Evolutionary conservation across 2,113 vertebrate genomes (phyloP).

Genomic region (Actenoides lindsayi): DNA sequence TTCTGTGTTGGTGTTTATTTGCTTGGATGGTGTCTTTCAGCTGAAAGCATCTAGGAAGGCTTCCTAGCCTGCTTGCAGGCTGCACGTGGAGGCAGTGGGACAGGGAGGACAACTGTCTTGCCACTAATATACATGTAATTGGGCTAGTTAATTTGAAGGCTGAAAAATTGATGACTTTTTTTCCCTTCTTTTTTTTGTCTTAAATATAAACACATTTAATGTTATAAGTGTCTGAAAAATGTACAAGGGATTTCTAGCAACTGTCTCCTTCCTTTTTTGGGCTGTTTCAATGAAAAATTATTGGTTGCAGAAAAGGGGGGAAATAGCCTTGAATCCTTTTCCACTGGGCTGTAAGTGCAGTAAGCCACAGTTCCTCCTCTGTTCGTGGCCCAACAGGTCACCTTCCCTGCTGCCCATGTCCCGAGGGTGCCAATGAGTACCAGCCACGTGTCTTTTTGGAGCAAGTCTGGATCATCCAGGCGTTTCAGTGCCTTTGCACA

Average conservation of each 20-base stretch:
- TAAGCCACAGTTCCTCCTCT: not conserved
- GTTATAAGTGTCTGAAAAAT: rapidly evolving
- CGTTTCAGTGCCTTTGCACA: not conserved
- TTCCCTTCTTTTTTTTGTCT: not conserved
- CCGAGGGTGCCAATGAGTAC: not conserved
- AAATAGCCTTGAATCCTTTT: not conserved
- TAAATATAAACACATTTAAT: not conserved
- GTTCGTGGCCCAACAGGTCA: not conserved
- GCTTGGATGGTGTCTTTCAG: not conserved
- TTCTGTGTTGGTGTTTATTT: not conserved
- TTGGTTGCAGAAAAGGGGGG: not conserved
- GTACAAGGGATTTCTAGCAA: not conserved
- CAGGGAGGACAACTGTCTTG: not conserved
- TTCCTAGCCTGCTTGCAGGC: not conserved
- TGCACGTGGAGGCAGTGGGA: rapidly evolving
- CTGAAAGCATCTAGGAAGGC: not conserved
- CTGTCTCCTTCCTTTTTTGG: rapidly evolving
- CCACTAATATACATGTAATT: rapidly evolving
- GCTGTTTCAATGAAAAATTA: not conserved
- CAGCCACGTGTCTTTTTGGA: not conserved
- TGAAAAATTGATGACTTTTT: not conserved
- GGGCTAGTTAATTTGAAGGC: not conserved
- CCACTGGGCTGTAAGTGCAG: not conserved
- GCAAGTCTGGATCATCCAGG: not conserved
- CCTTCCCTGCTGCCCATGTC: not conserved